Evolutionary conservation across 2,888 invertebrate genomes (phyloP), one percentile per base, ranked within the genome.

Genomic region (Merodon equestris): DNA sequence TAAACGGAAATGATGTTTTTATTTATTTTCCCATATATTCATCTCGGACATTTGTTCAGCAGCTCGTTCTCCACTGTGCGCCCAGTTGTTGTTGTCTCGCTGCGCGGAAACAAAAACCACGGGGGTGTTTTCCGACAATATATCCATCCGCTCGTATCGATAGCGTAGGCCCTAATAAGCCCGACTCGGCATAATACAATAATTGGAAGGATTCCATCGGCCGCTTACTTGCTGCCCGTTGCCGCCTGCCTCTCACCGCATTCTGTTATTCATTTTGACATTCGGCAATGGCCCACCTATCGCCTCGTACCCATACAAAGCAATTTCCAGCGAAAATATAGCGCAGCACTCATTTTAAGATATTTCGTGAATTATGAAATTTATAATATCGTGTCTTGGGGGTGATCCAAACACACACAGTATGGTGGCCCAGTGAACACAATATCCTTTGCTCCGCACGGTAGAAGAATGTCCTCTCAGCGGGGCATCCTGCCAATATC

Each of bases 351-450:
- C 79, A 79, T 79, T 79, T 79, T 74, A 79, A 79, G 74, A 79
- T 79, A 79, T 79, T 79, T 79, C 79, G 79, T 79, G 79, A 79
- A 79, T 79, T 79, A 79, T 79, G 79, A 79, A 79, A 79, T 79
- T 79, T 79, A 79, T 79, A 79, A 74, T 79, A 79, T 74, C 74
- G 74, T 79, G 79, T 79, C 79, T 79, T 79, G 79, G 79, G 79
- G 79, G 79, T 79, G 79, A 79, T 79, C 79, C 79, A 79, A 79
- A 79, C 79, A 79, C 68, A 79, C 79, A 74, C 79, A 79, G 79
- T 79, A 79, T 79, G 79, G 74, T 71, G 71, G 71, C 76, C 44
- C 34, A 38, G 45, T 27, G 27, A 27, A 27, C 27, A 27, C 7
- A 27, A 27, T 53, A 66, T 72, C 48, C 63, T 38, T 54, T 19